These are phyloP conservation scores for Andrena hattorfiana DNA, from an alignment of 2,888 invertebrate species.

Conservation along the genomic window DNA sequence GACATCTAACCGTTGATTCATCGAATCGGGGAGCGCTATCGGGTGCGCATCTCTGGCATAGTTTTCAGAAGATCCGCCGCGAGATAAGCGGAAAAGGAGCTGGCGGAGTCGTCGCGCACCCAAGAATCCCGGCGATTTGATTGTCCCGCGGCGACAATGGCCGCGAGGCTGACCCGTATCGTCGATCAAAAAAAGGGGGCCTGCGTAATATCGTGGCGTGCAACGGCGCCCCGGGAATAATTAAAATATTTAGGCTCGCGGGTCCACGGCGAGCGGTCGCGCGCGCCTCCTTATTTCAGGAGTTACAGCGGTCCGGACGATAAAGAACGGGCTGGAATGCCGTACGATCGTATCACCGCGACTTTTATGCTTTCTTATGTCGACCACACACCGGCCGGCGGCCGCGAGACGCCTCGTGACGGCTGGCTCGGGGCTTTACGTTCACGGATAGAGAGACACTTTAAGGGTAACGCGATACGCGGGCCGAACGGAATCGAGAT, in stretches of 20 bases:
- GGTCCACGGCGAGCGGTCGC: neutral
- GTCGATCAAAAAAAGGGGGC: constrained; percentile 38
- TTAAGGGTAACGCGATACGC: constrained; percentile 70
- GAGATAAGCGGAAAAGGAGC: constrained; percentile 36
- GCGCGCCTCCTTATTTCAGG: constrained; percentile 41
- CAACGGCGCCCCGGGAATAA: constrained; percentile 64
- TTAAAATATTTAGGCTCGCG: constrained; percentile 74
- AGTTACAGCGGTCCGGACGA: constrained; percentile 61
- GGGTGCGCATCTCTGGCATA: constrained; percentile 43
- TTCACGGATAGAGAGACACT: constrained; percentile 62
- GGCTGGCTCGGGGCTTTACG: constrained; percentile 43
- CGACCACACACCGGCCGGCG: constrained; percentile 66
- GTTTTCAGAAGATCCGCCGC: constrained; percentile 39
- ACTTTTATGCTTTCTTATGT: constrained; percentile 79
- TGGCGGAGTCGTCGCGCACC: neutral
- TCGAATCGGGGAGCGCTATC: constrained; percentile 40
- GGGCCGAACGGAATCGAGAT: constrained; percentile 57
- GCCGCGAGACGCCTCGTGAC: constrained; percentile 48
- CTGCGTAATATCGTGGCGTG: constrained; percentile 51
- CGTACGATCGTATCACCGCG: constrained; percentile 75
- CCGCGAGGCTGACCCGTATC: constrained; percentile 26
- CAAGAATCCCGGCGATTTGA: constrained; percentile 62
- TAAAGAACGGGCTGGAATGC: constrained; percentile 78
- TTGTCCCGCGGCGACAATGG: constrained; percentile 62
- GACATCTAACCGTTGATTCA: constrained; percentile 39